A percentile compares a stretch with the other conserved stretches of the same genome.
Evolutionary conservation across 2,797 vertebrate genomes (phyloP).

Genomic region (Schizothorax lantsangensis): DNA sequence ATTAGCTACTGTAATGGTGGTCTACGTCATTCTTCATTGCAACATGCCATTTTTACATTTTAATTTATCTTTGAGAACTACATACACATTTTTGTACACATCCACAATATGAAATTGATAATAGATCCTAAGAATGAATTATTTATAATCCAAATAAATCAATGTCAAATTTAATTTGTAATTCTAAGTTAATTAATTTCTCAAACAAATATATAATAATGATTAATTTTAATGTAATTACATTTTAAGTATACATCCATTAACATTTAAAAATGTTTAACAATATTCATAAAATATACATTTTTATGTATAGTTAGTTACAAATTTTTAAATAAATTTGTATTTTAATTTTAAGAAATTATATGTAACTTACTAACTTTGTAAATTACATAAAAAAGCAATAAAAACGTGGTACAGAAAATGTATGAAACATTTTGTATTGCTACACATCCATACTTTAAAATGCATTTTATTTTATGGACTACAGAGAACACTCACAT

Average conservation of each 20-base stretch:
- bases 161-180: neutral
- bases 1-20: neutral
- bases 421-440: neutral
- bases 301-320: too few species aligned
- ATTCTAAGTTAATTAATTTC: neutral
- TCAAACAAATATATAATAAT: too few species aligned
- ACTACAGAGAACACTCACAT: conserved; percentile 83
- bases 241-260: neutral
- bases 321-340: too few species aligned
- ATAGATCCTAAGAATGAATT: neutral
- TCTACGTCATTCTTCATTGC: neutral
- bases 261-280: too few species aligned
- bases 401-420: neutral
- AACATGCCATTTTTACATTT: neutral
- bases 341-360: too few species aligned
- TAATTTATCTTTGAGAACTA: neutral
- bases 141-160: neutral
- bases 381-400: neutral
- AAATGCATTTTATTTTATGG: neutral
- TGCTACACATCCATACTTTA: neutral
- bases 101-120: neutral
- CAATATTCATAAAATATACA: too few species aligned
- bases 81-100: neutral
- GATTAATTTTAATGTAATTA: too few species aligned
- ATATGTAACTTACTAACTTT: too few species aligned